Base-by-base conservation (phyloP, 2,797 vertebrate species). In the Fratercula arctica region DNA sequence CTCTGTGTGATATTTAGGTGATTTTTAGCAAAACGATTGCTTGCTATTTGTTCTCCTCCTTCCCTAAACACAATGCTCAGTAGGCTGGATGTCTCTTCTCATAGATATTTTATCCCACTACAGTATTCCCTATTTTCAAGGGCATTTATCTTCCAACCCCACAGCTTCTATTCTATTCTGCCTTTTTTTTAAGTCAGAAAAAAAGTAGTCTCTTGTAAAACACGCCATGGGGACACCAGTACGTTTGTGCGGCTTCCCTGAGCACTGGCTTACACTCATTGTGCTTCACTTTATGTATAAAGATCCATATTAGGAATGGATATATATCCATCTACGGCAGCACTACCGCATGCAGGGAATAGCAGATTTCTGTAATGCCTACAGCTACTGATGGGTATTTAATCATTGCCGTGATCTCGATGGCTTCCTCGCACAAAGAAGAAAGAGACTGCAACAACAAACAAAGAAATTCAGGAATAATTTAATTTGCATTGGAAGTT, bases 261-360 rank as follows among this genome's bases (percentile, higher is more conserved):
- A 39, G 68, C 11, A 9, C 1, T 0, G 41, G 48, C 48, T 54
- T 13, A 11, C 18, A 6, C 14, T 13, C 7, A 2, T 9, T 6
- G 1, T 12, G 5, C 35, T 31, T 59, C 25, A 5, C 16, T 29
- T 20, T 6, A 8, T 4, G 0, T 0, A 23, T 8, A 4, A 17
- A 18, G 21, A 51, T 21, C 28, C 4, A 0, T 15, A 19, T 7
- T 45, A n/a, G 10, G 2, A 33, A 17, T 7, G 37, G 57, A 26
- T 15, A 13, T 7, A 13, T 7, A 25, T 15, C 50, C 12, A 6
- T 16, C n/a, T 18, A 12, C 0, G 7, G 48, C n/a, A 54, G 60
- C 60, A 67, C 51, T 3, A 26, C 59, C 3, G 4, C 39, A 31
- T 1, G 9, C n/a, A 67, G n/a, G 24, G 28, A 28, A 23, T 39